These are phyloP conservation scores for Bos javanicus DNA, from an alignment of 2,113 vertebrate species.

Conservation along the genomic window DNA sequence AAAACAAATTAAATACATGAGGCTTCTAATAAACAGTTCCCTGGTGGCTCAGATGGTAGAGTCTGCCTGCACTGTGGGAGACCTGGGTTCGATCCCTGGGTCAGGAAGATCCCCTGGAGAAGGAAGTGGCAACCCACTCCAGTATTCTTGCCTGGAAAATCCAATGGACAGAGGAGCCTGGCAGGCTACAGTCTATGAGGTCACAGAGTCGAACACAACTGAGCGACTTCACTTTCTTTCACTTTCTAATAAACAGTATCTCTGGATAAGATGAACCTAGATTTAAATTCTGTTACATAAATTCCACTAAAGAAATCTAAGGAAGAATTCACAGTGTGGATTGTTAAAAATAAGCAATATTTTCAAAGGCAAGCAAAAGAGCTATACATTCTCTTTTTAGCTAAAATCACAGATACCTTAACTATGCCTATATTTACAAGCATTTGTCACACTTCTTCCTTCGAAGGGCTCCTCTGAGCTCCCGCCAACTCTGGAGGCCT, in stretches of 20 bases:
- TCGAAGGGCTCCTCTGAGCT: neutral
- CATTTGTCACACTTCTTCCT: neutral
- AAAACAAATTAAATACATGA: neutral
- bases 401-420: neutral
- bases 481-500: rapidly evolving
- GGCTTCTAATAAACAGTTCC: neutral
- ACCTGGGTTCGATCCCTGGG: neutral
- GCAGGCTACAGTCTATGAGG: neutral
- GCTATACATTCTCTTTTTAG: neutral
- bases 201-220: neutral
- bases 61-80: neutral
- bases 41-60: neutral
- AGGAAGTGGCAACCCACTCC: neutral
- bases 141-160: neutral
- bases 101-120: neutral
- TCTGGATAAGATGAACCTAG: neutral
- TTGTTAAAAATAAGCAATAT: neutral
- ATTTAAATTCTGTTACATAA: neutral
- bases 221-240: neutral
- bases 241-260: neutral
- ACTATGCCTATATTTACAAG: neutral
- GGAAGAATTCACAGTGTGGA: neutral
- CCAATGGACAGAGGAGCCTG: neutral
- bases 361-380: neutral
- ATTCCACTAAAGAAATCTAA: neutral